These are phyloP conservation scores for Bombylius discolor DNA, from an alignment of 2,888 invertebrate species.

Conservation along the genomic window DNA sequence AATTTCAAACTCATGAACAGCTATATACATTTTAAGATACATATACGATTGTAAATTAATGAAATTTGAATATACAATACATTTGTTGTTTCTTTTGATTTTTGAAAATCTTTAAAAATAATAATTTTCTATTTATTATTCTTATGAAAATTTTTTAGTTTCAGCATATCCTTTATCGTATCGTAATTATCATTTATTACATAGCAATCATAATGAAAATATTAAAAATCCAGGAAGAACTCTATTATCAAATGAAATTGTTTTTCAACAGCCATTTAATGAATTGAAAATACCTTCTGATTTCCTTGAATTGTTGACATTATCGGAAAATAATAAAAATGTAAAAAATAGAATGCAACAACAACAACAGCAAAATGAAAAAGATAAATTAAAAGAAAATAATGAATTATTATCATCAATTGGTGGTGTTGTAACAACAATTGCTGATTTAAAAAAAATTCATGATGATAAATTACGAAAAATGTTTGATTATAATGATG, in stretches of 20 bases:
- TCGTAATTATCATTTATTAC: background rate
- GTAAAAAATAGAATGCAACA: background rate
- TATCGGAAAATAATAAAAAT: background rate
- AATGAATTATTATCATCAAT: too few relatives aligned
- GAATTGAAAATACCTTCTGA: conserved; percentile 5
- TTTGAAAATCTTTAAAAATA: too few relatives aligned
- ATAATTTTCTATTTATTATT: too few relatives aligned
- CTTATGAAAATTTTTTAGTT: background rate
- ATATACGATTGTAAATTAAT: background rate
- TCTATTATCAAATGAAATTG: conserved; percentile 17
- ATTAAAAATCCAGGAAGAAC: conserved; percentile 14
- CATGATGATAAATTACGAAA: too few relatives aligned
- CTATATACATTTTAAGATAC: background rate
- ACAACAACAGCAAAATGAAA: too few relatives aligned
- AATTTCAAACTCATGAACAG: too few relatives aligned
- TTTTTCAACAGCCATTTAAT: conserved; percentile 15
- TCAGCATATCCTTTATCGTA: conserved; percentile 7
- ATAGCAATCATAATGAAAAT: conserved; percentile 8
- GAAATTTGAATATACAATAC: too few relatives aligned
- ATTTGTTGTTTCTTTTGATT: too few relatives aligned
- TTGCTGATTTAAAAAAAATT: too few relatives aligned
- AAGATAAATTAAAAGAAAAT: too few relatives aligned
- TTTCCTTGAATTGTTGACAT: background rate
- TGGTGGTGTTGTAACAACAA: too few relatives aligned
- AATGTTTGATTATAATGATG: too few relatives aligned